Evolutionary conservation across 2,797 vertebrate species (phyloP).

Genomic region (Tragopan temminckii): DNA sequence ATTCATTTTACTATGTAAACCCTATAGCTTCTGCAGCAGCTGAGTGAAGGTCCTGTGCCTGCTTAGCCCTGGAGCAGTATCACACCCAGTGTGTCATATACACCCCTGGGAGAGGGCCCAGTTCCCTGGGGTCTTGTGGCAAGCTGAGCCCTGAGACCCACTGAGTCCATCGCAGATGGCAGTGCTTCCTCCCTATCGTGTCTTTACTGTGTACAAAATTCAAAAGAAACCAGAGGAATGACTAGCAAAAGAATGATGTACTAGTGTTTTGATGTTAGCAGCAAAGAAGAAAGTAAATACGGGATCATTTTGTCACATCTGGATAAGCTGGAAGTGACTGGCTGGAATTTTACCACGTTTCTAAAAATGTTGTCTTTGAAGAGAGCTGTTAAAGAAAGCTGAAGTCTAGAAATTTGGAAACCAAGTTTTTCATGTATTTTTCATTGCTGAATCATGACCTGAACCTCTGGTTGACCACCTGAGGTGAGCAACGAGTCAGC

Average conservation of each 20-base stretch:
- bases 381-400: neutral
- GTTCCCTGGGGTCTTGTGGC: neutral
- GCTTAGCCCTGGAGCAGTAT: neutral
- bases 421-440: neutral
- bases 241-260: neutral
- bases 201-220: neutral
- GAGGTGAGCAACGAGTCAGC: too few relatives aligned
- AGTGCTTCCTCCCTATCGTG: neutral
- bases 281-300: neutral
- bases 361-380: neutral
- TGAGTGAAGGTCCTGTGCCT: neutral
- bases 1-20: neutral
- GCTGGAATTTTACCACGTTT: neutral
- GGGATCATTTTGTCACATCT: neutral
- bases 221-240: neutral
- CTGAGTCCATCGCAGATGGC: neutral
- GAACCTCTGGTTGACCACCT: too few relatives aligned
- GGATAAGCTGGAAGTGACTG: neutral
- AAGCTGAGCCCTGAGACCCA: neutral
- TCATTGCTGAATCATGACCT: too few relatives aligned
- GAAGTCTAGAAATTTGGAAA: neutral
- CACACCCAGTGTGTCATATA: neutral
- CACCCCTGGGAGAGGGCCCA: neutral
- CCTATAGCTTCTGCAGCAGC: neutral
- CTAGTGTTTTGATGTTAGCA: neutral